Evolutionary conservation across 1,140 invertebrate genomes (phyloP), one percentile per base, ranked within the genome.

Genomic region (Rhagoletis pomonella): DNA sequence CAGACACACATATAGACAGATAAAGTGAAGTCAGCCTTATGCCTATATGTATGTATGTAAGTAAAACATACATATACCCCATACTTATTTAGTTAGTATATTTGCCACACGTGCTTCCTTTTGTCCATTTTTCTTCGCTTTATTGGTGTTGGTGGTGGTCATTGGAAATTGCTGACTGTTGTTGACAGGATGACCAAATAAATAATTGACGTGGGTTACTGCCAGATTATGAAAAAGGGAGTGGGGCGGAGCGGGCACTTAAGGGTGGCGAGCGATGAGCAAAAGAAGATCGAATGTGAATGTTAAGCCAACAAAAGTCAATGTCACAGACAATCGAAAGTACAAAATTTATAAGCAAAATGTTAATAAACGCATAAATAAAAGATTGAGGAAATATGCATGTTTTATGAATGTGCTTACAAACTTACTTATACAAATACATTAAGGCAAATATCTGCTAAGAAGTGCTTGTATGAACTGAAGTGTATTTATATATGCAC

Each of bases 161-260:
- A 50, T 19, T 81, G 60, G 73, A n/a, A 55, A 81, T 81, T 81
- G 73, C 47, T 17, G 5, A 17, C 73, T 81, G 73, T 19, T 47
- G 73, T 29, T 81, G 73, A 81, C 73, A 81, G 73, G 73, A 81
- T 81, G 73, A 81, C 73, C 73, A 81, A 50, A 81, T 55, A 81
- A 81, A 81, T 81, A 17, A 9, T 55, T 19, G 47, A 58, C 47
- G 73, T 81, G 47, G 47, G n/a, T 81, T 55, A 81, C 47, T 12
- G 17, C 6, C 29, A 47, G 17, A 55, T 17, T 81, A 55, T 81
- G 47, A 7, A 50, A 4, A 19, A 7, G 73, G 44, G 69, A 81
- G 14, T n/a, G 12, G 47, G n/a, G 44, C n/a, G 19, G 3, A 67
- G 29, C 29, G 29, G 7, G 29, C 39, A 4, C 17, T 6, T 5